Conservation (phyloP, 1,140 invertebrate species). For the Ceratina japonica region DNA sequence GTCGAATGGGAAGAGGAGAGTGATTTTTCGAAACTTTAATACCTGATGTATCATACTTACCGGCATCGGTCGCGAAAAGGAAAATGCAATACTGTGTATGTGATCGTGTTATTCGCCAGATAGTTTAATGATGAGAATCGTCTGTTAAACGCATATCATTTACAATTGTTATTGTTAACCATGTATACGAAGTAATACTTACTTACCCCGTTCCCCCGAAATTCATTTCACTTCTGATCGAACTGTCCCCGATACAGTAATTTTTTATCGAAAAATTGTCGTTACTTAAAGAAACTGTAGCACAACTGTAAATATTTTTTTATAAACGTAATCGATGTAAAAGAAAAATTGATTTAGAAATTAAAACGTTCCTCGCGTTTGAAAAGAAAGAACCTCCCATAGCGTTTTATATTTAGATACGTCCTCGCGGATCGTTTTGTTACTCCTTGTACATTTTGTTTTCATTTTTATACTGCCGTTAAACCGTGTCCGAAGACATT, state of each 20-base stretch:
- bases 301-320: conserved; percentile 2
- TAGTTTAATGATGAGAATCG: not conserved
- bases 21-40: conserved; percentile 32
- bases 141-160: conserved; percentile 41
- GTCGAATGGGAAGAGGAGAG: not conserved
- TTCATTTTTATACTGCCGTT: conserved; percentile 70
- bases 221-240: not conserved
- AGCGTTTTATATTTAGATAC: conserved; percentile 36
- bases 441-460: conserved; percentile 62
- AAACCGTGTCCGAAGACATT: conserved; percentile 56
- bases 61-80: not conserved
- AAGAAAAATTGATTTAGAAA: not conserved
- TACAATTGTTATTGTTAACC: conserved; percentile 11
- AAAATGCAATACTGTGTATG: not conserved
- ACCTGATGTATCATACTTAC: conserved; percentile 33
- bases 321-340: not conserved
- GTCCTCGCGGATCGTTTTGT: conserved; percentile 54
- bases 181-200: conserved; percentile 6
- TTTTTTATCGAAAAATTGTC: not conserved
- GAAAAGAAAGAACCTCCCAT: conserved; percentile 10
- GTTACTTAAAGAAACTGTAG: not conserved
- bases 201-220: not conserved
- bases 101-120: conserved; percentile 8
- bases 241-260: not conserved
- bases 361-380: not conserved